phyloP scores from a whole-genome alignment of 2,113 vertebrate species.

The Oceanodroma tethys region DNA sequence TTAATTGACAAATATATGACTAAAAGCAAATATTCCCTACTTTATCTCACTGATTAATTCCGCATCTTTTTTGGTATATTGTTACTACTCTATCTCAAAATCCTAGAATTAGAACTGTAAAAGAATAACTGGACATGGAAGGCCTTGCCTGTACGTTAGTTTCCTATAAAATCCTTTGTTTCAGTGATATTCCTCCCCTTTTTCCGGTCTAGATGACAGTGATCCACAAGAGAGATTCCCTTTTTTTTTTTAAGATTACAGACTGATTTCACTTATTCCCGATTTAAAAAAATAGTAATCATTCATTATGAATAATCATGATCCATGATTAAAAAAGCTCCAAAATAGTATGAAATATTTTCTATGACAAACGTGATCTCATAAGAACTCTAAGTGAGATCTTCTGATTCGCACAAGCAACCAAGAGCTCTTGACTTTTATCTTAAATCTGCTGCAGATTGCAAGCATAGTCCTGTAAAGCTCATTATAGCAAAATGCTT shows the following conservation, averaged over 20 bases:
- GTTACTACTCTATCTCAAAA: not conserved
- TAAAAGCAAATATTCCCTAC: not conserved
- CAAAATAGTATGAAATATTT: not conserved
- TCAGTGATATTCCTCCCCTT: not conserved
- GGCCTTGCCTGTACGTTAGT: accelerated
- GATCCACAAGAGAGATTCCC: not conserved
- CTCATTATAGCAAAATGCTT: not conserved
- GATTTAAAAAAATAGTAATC: accelerated
- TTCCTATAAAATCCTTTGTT: not conserved
- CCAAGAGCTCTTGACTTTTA: not conserved
- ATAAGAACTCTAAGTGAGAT: not conserved
- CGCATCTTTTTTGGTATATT: not conserved
- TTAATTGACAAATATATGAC: not conserved
- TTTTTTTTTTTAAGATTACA: not conserved
- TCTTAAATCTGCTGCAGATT: not conserved
- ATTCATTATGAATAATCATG: not conserved
- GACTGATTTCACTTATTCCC: not conserved
- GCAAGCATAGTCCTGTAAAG: not conserved
- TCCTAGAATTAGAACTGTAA: not conserved
- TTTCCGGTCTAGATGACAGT: not conserved
- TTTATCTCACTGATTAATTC: not conserved
- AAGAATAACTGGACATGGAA: not conserved
- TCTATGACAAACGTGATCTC: not conserved
- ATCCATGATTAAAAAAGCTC: accelerated
- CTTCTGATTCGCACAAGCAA: not conserved